Base-by-base conservation (phyloP, 2,113 vertebrate genomes). In the Lepus americanus region DNA sequence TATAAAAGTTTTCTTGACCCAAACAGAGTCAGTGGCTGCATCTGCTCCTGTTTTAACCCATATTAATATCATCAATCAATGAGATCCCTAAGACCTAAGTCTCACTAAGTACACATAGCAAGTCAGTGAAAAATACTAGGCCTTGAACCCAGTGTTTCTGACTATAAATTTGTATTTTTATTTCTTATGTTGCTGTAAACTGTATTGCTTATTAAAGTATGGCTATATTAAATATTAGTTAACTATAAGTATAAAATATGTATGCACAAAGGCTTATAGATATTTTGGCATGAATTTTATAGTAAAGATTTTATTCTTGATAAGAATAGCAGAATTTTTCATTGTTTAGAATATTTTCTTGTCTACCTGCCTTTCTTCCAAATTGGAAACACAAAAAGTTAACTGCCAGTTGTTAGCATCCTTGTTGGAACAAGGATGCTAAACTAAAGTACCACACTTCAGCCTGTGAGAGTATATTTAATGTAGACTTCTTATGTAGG, bases 261-360 rank as follows among this genome's bases (percentile, higher is more conserved):
- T 53, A 77, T 77, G 79, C 70, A 33, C 55, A 84, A 72, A 77
- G 33, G 31, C 25, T 78, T 76, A 76, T 72, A 85, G 19, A 76
- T 76, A 36, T 67, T 94, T 95, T 95, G 74, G 22, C 59, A 77
- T 29, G 23, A 81, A 72, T 84, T 27, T 39, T 87, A 70, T 9
- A 92, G 22, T 87, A 59, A 77, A 88, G 14, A 53, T 95, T 91
- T 88, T 39, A 92, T 89, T 89, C 8, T 92, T 55, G 23, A 67
- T 87, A 81, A 72, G 89, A 86, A 83, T 66, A 87, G 27, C 67
- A 87, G 53, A 85, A 89, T 89, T 94, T 85, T 29, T 51, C 19
- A 89, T 86, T 93, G 78, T 29, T 53, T 19, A 82, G 55, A 67
- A 53, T 73, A 39, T 81, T 64, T 95, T 84, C 51, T 67, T 94